These are phyloP conservation scores for Lerema accius DNA, from an alignment of 1,140 invertebrate genomes.

Conservation along the genomic window DNA sequence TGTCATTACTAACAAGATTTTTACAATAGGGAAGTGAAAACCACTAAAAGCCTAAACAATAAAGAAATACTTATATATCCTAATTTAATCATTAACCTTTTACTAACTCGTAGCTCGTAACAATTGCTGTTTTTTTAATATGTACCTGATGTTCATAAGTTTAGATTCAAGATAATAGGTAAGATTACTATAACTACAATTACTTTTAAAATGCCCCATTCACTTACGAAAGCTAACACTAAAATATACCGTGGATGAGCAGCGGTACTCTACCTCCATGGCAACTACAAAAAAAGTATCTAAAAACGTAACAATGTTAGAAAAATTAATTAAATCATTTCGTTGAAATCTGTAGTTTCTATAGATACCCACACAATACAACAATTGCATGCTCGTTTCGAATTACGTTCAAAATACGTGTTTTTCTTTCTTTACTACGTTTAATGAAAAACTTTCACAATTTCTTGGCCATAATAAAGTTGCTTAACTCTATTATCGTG, in stretches of 20 bases:
- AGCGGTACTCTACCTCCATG: not conserved
- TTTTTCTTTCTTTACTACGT: constrained; percentile 19
- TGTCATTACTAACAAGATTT: no score
- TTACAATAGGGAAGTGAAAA: no score
- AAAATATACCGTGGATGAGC: no score
- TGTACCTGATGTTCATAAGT: no score
- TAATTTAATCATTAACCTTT: no score
- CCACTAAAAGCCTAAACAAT: no score
- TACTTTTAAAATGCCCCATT: no score
- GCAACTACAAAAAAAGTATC: not conserved
- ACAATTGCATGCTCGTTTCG: constrained; percentile 12
- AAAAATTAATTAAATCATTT: not conserved
- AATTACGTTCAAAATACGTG: constrained; percentile 8
- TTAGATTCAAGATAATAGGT: no score
- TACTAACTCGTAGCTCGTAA: no score
- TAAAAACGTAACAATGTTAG: not conserved
- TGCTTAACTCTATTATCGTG: constrained; percentile 15
- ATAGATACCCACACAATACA: not conserved
- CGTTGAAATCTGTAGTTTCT: not conserved
- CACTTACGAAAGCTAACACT: not conserved
- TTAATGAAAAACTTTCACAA: constrained; percentile 29
- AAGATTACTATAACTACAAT: no score
- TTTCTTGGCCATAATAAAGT: constrained; percentile 14
- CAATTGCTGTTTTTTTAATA: no score
- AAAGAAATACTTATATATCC: no score